Evolutionary conservation across 2,113 vertebrate species (phyloP), one percentile per base, ranked within the genome.

Genomic region (Eonycteris spelaea): DNA sequence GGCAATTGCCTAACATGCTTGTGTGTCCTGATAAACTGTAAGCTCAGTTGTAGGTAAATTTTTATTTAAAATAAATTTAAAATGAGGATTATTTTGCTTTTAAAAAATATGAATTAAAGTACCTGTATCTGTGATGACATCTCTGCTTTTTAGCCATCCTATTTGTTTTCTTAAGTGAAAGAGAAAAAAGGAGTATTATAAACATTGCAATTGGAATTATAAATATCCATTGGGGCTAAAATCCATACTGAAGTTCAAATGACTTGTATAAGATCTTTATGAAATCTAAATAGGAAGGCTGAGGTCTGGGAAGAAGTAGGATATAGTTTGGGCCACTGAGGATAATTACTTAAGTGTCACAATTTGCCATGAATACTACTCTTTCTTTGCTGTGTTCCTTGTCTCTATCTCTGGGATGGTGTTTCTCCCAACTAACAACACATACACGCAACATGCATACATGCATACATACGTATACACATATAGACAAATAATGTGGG

Each of bases 381-480:
- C 59, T 80, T 51, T 77, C 70, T 57, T 65, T 74, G 19, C 11
- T 61, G 38, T 70, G 21, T 15, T 33, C 40, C 38, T 85, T 38
- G 51, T 2, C 65, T 33, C 45, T 28, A 38, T 79, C 7, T 57
- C 74, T 21, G 16, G n/a, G 53, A 21, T 16, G 1, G 3, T 38
- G 13, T 77, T 84, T 89, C 77, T 89, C 6, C 43, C 33, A 78
- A 28, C 43, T 48, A 21, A 48, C 7, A 80, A 6, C 4, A 12
- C 6, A 28, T 30, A 6, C n/a, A 21, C 21, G 7, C 4, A 1
- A 6, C n/a, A 21, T 26, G 7, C 4, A 1, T 4, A 16, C 13
- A 12, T 9, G 4, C 22, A 28, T 21, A 3, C 12, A n/a, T 7
- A 22, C 33, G 18, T 35, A 73, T n/a, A 59, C 26, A 19, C 1